Percentiles rank a stretch among this genome's conserved stretches.
Conservation (phyloP, 2,797 vertebrate species). For the Parauchenoglanis ngamensis region DNA sequence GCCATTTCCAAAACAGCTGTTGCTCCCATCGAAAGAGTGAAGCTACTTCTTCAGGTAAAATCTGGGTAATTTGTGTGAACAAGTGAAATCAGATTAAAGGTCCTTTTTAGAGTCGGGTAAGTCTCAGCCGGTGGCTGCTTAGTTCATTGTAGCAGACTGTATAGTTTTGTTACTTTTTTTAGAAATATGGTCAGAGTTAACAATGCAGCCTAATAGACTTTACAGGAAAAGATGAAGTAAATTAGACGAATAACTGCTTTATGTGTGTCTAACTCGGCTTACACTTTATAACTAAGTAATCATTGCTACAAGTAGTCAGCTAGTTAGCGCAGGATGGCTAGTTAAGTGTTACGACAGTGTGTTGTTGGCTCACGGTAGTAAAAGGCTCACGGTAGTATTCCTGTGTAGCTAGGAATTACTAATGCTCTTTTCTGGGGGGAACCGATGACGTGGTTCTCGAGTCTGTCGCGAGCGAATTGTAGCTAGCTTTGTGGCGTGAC, state of each 20-base stretch:
- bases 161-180: not conserved
- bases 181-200: not conserved
- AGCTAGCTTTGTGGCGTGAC: not conserved
- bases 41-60: constrained; percentile 81
- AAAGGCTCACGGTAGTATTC: not conserved
- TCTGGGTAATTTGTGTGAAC: not conserved
- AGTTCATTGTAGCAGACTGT: not conserved
- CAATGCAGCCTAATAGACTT: not conserved
- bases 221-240: not conserved
- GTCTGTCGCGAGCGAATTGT: too few species aligned
- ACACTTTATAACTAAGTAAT: not conserved
- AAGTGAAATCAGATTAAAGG: not conserved
- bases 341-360: not conserved
- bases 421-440: not conserved
- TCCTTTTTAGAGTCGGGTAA: not conserved
- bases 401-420: not conserved
- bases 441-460: not conserved
- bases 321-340: not conserved
- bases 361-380: not conserved
- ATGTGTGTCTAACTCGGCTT: not conserved
- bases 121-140: not conserved
- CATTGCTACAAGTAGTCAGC: too few species aligned
- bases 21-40: constrained; percentile 86
- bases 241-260: not conserved
- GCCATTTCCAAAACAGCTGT: constrained; percentile 85